Base-by-base conservation (phyloP, 2,888 invertebrate genomes). In the Tetragnatha montana region DNA sequence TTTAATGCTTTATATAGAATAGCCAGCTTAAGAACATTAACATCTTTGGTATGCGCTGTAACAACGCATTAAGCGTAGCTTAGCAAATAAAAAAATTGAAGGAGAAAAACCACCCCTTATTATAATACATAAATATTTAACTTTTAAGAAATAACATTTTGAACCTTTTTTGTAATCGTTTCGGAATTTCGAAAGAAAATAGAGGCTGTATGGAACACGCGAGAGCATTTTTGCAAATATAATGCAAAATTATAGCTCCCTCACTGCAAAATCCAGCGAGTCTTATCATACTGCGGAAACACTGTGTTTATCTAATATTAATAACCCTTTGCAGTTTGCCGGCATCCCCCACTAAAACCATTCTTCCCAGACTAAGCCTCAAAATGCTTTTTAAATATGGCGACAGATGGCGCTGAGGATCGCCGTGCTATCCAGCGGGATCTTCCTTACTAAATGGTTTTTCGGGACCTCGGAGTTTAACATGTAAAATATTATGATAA, bases 331-430 rank as follows among this genome's bases (percentile, higher is more conserved):
- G 21, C 12, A 60, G 12, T 35, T 51, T 78, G 19, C 78, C 10
- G 50, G 4, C 50, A 35, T 19, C 8, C 47, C 7, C 49, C n/a
- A 75, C 12, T 50, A 60, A 68, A 69, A 80, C 69, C 35, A n/a
- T 80, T 47, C 60, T 17, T 47, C 69, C 4, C 6, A 8, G 69
- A 4, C 2, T 8, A 8, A 7, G 21, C 21, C 47, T 73, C 50
- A 69, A 81, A 81, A 81, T 81, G 73, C n/a, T 73, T 81, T 73
- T 81, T 81, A 73, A 81, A 81, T 35, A 81, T 8, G 8, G 22
- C 73, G 73, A 49, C 81, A 81, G 81, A 81, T 81, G 81, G 81
- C 81, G 81, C 81, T 19, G 22, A 21, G 47, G 12, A 68, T 51
- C 47, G n/a, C 51, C 22, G 35, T 68, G 60, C 78, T 60, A 35